Percentiles rank a stretch among this genome's conserved stretches.
phyloP scores from a whole-genome alignment of 2,797 vertebrate species.

The Clarias fuscus region DNA sequence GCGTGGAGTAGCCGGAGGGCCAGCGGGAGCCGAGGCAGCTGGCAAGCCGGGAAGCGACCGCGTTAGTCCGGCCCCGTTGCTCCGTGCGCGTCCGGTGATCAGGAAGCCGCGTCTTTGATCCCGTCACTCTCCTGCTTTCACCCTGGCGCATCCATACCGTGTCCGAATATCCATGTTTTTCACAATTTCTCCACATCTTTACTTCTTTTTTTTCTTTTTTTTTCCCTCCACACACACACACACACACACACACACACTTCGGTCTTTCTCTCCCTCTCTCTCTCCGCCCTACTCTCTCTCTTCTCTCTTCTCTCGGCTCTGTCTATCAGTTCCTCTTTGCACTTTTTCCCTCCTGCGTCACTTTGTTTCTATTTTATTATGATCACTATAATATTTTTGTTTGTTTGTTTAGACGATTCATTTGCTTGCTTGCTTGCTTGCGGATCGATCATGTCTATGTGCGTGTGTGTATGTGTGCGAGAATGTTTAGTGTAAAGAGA shows the following conservation, averaged over 20 bases:
- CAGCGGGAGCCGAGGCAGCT: constrained; percentile 73
- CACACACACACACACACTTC: no score
- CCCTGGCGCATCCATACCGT: constrained; percentile 54
- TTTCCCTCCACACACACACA: constrained; percentile 39
- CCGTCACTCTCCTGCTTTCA: constrained; percentile 61
- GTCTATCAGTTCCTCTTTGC: constrained; percentile 64
- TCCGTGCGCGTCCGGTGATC: constrained; percentile 73
- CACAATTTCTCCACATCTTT: constrained; percentile 62
- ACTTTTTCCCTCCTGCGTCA: constrained; percentile 67
- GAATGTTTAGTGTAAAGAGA: constrained; percentile 19
- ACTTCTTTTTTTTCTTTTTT: constrained; percentile 71
- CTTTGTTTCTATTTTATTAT: constrained; percentile 71
- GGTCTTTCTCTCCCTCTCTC: no score
- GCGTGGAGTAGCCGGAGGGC: constrained; percentile 60
- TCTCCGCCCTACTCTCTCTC: no score
- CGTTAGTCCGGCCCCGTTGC: constrained; percentile 76
- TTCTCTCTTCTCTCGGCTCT: constrained; percentile 74
- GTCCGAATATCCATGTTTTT: constrained; percentile 65
- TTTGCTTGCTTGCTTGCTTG: constrained; percentile 76
- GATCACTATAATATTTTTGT: constrained; percentile 63
- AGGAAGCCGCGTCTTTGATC: constrained; percentile 41
- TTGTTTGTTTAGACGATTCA: constrained; percentile 74
- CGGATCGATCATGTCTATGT: constrained; percentile 75
- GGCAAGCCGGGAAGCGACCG: constrained; percentile 75
- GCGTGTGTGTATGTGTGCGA: constrained; percentile 44